Percentiles rank a stretch among this genome's conserved stretches.
phyloP scores from a whole-genome alignment of 2,888 invertebrate species.

The Drosophila testacea region DNA sequence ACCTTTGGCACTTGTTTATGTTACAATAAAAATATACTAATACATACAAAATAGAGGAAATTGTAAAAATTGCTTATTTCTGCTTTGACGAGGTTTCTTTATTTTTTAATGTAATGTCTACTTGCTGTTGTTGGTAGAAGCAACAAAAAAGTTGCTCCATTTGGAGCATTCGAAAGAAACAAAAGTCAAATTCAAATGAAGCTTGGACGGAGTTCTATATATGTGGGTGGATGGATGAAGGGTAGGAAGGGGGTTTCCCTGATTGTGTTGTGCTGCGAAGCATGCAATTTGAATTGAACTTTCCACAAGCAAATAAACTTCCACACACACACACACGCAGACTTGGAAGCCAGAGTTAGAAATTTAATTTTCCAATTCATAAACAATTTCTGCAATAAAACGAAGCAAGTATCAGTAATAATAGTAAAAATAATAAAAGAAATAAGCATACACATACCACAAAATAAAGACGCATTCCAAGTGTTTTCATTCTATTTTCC shows the following conservation, averaged over 20 bases:
- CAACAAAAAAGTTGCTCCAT: slow-evolving; percentile 21
- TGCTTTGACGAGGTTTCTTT: not conserved
- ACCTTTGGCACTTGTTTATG: slow-evolving; percentile 1
- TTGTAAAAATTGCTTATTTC: slow-evolving; percentile 2
- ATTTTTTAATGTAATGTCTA: slow-evolving; percentile 25
- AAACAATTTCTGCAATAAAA: slow-evolving; percentile 76
- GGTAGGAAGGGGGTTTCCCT: slow-evolving; percentile 16
- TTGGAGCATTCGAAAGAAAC: slow-evolving; percentile 36
- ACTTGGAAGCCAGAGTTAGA: slow-evolving; percentile 45
- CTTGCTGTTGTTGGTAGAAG: slow-evolving; percentile 10
- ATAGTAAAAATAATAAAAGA: slow-evolving; percentile 63
- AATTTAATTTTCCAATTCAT: slow-evolving; percentile 79
- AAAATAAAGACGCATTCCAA: slow-evolving; percentile 46
- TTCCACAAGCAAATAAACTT: slow-evolving; percentile 70
- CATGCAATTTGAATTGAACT: slow-evolving; percentile 80
- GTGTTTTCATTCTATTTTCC: slow-evolving; percentile 5
- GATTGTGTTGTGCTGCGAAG: slow-evolving; percentile 67
- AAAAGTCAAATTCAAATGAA: slow-evolving; percentile 55
- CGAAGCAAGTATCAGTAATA: slow-evolving; percentile 66
- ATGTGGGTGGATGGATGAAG: not conserved
- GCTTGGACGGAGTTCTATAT: slow-evolving; percentile 13
- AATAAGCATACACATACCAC: slow-evolving; percentile 51
- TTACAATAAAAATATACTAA: not conserved
- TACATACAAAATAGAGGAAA: no score
- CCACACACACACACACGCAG: slow-evolving; percentile 11